These are phyloP conservation scores for Pristionchus pacificus DNA, from an alignment of 1,140 invertebrate species.

Conservation along the genomic window DNA sequence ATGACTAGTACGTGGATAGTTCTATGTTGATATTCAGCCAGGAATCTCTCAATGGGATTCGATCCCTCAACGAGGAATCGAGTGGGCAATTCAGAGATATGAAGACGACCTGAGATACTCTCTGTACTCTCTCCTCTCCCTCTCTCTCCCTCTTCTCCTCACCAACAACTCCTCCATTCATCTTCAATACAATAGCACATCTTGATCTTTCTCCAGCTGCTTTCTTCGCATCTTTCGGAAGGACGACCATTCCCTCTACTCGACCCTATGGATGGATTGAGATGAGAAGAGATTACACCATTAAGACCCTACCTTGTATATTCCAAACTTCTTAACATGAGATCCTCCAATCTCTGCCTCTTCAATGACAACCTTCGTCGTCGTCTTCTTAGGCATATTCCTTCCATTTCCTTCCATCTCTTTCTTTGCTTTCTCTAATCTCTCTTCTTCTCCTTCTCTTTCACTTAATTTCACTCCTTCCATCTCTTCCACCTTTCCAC, in stretches of 20 bases:
- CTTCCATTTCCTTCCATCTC: neutral
- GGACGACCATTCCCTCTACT: neutral
- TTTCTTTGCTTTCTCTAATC: neutral
- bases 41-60: neutral
- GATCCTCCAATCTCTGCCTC: neutral
- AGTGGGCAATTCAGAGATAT: neutral
- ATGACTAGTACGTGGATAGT: no score
- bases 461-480: neutral
- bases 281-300: no score
- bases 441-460: neutral
- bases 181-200: neutral
- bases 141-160: neutral
- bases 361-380: neutral
- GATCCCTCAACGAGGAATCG: neutral
- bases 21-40: neutral
- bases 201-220: neutral
- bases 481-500: neutral
- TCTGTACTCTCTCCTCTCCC: neutral
- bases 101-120: neutral
- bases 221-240: no score
- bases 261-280: no score
- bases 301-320: no score
- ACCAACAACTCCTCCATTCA: neutral
- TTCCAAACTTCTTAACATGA: neutral
- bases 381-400: neutral